Percentiles rank a stretch among this genome's conserved stretches.
phyloP scores from a whole-genome alignment of 1,140 invertebrate species.

The Hyles vespertilio region DNA sequence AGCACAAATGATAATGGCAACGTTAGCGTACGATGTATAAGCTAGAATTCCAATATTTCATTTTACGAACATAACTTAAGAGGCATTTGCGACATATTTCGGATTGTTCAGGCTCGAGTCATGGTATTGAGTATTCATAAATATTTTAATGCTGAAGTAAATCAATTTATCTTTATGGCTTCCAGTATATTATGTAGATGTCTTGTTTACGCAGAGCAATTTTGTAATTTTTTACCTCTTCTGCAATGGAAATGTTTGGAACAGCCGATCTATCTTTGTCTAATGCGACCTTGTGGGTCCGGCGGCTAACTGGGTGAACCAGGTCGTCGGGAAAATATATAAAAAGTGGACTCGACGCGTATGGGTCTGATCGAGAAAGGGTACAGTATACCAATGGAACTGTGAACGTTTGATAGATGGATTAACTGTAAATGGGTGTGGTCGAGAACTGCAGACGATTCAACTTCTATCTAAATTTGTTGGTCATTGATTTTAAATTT shows the following conservation, averaged over 20 bases:
- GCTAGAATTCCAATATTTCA: too few species aligned
- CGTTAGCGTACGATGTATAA: too few species aligned
- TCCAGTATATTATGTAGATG: too few species aligned
- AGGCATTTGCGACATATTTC: too few species aligned
- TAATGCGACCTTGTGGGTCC: conserved; percentile 55
- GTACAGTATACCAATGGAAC: conserved; percentile 44
- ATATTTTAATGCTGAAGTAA: too few species aligned
- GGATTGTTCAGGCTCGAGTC: too few species aligned
- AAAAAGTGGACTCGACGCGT: conserved; percentile 62
- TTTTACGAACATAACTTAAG: too few species aligned
- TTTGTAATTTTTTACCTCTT: neutral
- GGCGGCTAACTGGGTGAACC: conserved; percentile 24
- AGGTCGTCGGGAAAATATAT: conserved; percentile 50
- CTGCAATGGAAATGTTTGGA: conserved; percentile 25
- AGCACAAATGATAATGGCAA: too few species aligned
- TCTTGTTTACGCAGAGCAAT: too few species aligned
- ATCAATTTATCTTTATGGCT: too few species aligned
- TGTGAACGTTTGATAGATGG: conserved; percentile 46
- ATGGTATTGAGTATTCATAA: too few species aligned
- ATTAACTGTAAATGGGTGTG: conserved; percentile 52
- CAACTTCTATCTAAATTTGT: conserved; percentile 25
- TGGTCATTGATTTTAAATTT: conserved; percentile 26
- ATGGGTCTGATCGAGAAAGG: conserved; percentile 41
- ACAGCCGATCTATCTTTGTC: conserved; percentile 28
- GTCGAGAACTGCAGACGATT: conserved; percentile 23